Evolutionary conservation across 2,888 invertebrate species (phyloP).

Genomic region (Parelbella ahira): DNA sequence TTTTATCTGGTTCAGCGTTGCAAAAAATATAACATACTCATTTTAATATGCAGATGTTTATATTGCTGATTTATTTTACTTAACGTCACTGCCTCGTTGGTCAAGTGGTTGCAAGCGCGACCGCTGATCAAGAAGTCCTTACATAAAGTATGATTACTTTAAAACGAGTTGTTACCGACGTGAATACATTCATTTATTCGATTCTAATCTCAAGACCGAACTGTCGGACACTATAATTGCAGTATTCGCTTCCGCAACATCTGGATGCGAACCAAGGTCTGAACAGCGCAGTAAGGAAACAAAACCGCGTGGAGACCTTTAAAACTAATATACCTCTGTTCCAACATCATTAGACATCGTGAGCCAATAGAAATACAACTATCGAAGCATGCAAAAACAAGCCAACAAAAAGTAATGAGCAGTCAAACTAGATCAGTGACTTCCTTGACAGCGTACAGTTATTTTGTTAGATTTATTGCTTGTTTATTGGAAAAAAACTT

Average conservation of each 20-base stretch:
- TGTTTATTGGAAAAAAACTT: conserved; percentile 35
- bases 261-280: conserved; percentile 66
- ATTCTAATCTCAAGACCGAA: too few species aligned
- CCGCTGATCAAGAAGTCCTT: too few species aligned
- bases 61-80: too few species aligned
- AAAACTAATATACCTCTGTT: conserved; percentile 57
- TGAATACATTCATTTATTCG: too few species aligned
- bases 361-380: conserved; percentile 43
- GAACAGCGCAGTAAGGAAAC: conserved; percentile 60
- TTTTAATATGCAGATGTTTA: too few species aligned
- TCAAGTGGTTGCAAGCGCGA: too few species aligned
- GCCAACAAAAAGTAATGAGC: conserved; percentile 33
- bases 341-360: conserved; percentile 61
- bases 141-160: too few species aligned
- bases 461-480: conserved; percentile 42
- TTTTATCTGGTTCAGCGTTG: conserved; percentile 41
- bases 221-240: conserved; percentile 12
- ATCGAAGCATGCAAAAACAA: conserved; percentile 30
- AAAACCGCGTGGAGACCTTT: conserved; percentile 38
- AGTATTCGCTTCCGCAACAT: conserved; percentile 7
- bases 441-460: conserved; percentile 60
- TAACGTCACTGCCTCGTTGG: too few species aligned
- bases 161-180: too few species aligned
- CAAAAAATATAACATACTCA: conserved; percentile 7
- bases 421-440: conserved; percentile 49